phyloP scores from a whole-genome alignment of 2,888 invertebrate genomes.

The Sminthurinus aureus region DNA sequence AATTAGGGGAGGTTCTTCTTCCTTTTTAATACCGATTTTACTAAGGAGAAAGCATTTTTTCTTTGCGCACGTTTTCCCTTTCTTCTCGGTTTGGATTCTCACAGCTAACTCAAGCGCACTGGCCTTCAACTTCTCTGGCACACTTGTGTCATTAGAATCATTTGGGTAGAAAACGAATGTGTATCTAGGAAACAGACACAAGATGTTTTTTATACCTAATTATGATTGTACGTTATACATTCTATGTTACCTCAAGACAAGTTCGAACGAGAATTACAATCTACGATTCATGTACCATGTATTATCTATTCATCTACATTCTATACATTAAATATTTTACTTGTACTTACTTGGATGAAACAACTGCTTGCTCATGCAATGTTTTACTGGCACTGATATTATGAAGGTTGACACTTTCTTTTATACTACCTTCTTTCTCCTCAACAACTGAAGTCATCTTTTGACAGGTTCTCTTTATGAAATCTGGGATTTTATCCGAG shows the following conservation, averaged over 20 bases:
- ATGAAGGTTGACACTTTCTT: not conserved
- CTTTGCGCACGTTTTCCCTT: slow-evolving; percentile 15
- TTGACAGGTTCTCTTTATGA: slow-evolving; percentile 44
- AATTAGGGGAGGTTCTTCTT: not conserved
- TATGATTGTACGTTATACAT: no score
- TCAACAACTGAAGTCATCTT: slow-evolving; percentile 44
- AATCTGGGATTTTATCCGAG: slow-evolving; percentile 52
- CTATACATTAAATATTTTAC: not conserved
- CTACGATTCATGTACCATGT: no score
- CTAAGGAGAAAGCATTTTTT: slow-evolving; percentile 10
- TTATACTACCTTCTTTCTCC: slow-evolving; percentile 11
- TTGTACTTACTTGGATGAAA: slow-evolving; percentile 35
- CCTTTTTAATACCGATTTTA: not conserved
- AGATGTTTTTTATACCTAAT: no score
- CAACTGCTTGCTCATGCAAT: slow-evolving; percentile 29
- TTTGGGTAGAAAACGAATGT: slow-evolving; percentile 53
- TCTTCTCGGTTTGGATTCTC: slow-evolving; percentile 21
- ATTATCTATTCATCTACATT: not conserved
- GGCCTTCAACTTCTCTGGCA: slow-evolving; percentile 54
- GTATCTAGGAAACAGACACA: slow-evolving; percentile 42
- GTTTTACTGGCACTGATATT: not conserved
- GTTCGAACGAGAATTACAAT: not conserved
- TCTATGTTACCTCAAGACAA: no score
- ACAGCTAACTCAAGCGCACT: slow-evolving; percentile 51
- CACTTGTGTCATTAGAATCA: slow-evolving; percentile 52